Base-by-base conservation (phyloP, 1,140 invertebrate species). In the Ceratosolen fusciceps region DNA sequence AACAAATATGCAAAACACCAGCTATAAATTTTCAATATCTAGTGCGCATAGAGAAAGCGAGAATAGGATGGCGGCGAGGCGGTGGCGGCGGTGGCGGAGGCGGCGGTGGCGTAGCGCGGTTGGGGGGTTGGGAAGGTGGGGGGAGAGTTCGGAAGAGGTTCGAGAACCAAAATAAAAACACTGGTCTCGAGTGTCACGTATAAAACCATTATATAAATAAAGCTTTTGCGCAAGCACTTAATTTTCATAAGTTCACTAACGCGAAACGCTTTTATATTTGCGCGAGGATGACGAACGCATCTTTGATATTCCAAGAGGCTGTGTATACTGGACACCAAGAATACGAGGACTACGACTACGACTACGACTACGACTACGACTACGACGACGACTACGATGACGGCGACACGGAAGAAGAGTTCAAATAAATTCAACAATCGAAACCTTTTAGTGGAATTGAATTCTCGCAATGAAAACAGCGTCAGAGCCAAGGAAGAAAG, bases 381-480 rank as follows among this genome's bases (percentile, higher is more conserved):
- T n/a, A n/a, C n/a, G n/a, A n/a, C n/a, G n/a, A n/a, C n/a, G n/a
- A n/a, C n/a, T n/a, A n/a, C n/a, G n/a, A n/a, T n/a, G n/a, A 29
- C 37, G n/a, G 34, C 54, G 19, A 60, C 56, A 65, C 39, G 67
- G 37, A 71, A 67, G 29, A 67, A 67, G 65, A 71, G 54, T 74
- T 80, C 79, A 77, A 77, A 77, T 80, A 80, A 80, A 76, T 80
- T 80, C 76, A 80, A 80, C 78, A 80, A 80, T 80, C 74, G 74
- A 80, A 80, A 80, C 65, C 79, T 80, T 80, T 80, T 80, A 80
- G 73, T 58, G 56, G 34, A 65, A 80, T 80, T 80, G 79, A 77
- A 76, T 80, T 80, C 74, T 62, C 49, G 73, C 79, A 80, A 76
- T 80, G 79, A 80, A 80, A 80, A 77, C 74, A 76, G 62, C 58